These are phyloP conservation scores for Ascidia mentula DNA, from an alignment of 23 tunicate species.

Conservation along the genomic window DNA sequence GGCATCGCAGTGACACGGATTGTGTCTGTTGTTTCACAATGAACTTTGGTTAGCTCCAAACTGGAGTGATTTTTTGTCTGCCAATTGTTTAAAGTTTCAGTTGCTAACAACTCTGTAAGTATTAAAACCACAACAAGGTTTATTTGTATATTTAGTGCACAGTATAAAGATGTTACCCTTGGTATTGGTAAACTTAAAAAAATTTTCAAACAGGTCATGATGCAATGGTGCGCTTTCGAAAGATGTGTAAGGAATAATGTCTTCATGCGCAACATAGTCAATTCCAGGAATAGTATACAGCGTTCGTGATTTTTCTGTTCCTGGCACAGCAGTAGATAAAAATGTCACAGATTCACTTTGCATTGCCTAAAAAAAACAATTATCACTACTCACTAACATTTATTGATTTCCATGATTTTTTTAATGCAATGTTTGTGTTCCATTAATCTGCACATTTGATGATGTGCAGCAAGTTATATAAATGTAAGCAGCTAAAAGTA, in stretches of 20 bases:
- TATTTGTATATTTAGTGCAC: not conserved
- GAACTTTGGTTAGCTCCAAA: slow-evolving; percentile 74
- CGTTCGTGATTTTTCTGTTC: slow-evolving; percentile 24
- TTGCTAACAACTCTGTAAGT: slow-evolving; percentile 47
- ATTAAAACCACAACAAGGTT: not conserved
- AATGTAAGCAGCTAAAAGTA: too few species aligned
- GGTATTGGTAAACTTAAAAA: slow-evolving; percentile 24
- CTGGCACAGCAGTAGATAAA: slow-evolving; percentile 23
- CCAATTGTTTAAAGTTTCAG: slow-evolving; percentile 62
- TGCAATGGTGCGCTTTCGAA: slow-evolving; percentile 66
- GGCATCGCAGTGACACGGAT: slow-evolving; percentile 92
- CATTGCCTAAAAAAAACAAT: slow-evolving; percentile 22
- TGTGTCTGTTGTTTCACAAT: slow-evolving; percentile 74
- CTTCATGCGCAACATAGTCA: slow-evolving; percentile 84
- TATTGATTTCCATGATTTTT: not conserved
- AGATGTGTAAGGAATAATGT: slow-evolving; percentile 83
- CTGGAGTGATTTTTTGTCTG: slow-evolving; percentile 78
- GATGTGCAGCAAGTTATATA: too few species aligned
- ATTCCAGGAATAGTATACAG: slow-evolving; percentile 77
- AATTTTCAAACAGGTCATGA: slow-evolving; percentile 73
- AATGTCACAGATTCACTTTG: slow-evolving; percentile 84
- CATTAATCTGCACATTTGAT: too few species aligned
- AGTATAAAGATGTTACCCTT: not conserved
- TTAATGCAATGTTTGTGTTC: too few species aligned
- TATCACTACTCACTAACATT: not conserved